Base-by-base conservation (phyloP, 1,140 invertebrate genomes). In the Nixonia krombeini region DNA sequence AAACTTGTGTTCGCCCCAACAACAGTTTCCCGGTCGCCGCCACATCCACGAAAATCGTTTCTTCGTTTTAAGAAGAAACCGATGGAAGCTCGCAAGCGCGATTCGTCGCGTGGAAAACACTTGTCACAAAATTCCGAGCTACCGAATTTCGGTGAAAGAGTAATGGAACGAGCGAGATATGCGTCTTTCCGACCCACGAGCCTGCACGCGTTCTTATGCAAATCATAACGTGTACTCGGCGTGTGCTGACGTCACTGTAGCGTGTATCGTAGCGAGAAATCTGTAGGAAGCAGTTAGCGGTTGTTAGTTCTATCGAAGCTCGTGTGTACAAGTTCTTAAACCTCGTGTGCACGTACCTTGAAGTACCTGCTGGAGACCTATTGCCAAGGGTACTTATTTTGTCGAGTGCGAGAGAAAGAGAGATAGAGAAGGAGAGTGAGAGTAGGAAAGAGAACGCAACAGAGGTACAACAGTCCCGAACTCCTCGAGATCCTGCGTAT, bases 241-340 rank as follows among this genome's bases (percentile, higher is more conserved):
- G 55, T 64, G 66, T 62, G 50, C 51, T 69, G 61, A 69, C 51
- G 61, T 72, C 65, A 69, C 59, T 55, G 38, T 62, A 61, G 62
- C 69, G 56, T 69, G 70, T 65, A 69, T 72, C 65, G 62, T 66
- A 66, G 66, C 58, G 61, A 70, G 66, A 70, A 72, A 66, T 72
- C 50, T 55, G 52, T 72, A 69, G 70, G 66, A 72, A 72, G 57
- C 62, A 69, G 57, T 51, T 70, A 72, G 58, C 62, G 46, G 53
- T 67, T 67, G 50, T 67, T 63, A 67, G 58, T 33, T 46, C 58
- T 71, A 67, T 67, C 49, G 17, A 63, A 53, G 63, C 47, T 40
- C 50, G 42, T 63, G 59, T 16, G 51, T 47, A 51, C 33, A 50
- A 53, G 41, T 50, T 64, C 53, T 59, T 42, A 23, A 64, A 52